phyloP scores from a whole-genome alignment of 2,113 vertebrate species.

The Elaphurus davidianus region DNA sequence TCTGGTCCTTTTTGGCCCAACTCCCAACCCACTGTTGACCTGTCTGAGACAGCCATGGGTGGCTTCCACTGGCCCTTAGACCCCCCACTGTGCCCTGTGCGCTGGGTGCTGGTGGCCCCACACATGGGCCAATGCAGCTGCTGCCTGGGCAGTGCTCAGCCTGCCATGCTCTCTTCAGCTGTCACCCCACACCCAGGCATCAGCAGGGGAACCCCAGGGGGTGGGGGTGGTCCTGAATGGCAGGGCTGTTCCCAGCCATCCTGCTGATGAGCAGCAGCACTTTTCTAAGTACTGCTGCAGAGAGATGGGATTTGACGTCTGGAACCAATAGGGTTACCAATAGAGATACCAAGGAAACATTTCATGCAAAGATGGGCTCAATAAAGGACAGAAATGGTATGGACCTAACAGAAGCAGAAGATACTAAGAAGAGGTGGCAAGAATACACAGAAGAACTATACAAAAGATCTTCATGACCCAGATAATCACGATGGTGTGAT shows the following conservation, averaged over 20 bases:
- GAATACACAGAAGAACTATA: neutral
- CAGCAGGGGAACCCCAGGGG: neutral
- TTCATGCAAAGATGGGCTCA: neutral
- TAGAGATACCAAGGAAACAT: neutral
- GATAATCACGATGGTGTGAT: neutral
- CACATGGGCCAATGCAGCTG: accelerated
- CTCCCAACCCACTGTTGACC: neutral
- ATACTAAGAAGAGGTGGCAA: neutral
- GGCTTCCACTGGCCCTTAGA: neutral
- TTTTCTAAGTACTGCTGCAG: neutral
- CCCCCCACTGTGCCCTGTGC: accelerated
- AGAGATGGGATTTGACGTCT: neutral
- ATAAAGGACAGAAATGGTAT: neutral
- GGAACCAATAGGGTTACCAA: neutral
- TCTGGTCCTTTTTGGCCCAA: neutral
- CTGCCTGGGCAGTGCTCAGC: too few relatives aligned
- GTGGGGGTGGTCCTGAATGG: neutral
- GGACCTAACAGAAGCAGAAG: neutral
- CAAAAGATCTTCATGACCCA: neutral
- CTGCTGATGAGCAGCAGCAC: accelerated
- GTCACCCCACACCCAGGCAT: too few relatives aligned
- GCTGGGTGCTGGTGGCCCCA: neutral
- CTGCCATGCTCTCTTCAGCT: accelerated
- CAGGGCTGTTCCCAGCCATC: neutral
- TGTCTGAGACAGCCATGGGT: neutral